Percentiles rank a stretch among this genome's conserved stretches.
Evolutionary conservation across 2,797 vertebrate genomes (phyloP).

Genomic region (Parauchenoglanis ngamensis): DNA sequence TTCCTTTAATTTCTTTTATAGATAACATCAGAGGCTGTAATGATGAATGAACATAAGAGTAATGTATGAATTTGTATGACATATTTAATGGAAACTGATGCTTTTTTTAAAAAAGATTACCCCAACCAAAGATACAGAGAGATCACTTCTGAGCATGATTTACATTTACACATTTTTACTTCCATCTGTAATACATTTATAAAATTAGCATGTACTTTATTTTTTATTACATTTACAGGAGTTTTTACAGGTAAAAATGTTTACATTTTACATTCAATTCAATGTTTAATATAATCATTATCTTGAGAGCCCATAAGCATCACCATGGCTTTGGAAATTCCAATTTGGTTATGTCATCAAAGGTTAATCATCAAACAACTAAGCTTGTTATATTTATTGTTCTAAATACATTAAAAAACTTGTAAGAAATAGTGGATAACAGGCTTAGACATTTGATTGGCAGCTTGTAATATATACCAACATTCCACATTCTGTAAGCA

Average conservation of each 20-base stretch:
- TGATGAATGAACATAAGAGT: slow-evolving; percentile 26
- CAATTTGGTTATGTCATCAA: background rate
- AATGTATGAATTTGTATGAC: slow-evolving; percentile 15
- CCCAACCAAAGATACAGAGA: slow-evolving; percentile 47
- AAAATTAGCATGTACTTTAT: slow-evolving; percentile 22
- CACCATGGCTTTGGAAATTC: background rate
- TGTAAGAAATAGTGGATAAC: background rate
- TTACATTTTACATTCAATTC: slow-evolving; percentile 34
- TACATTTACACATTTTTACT: slow-evolving; percentile 38
- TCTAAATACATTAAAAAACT: background rate
- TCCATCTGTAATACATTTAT: slow-evolving; percentile 20
- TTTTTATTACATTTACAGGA: slow-evolving; percentile 41
- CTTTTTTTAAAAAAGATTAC: slow-evolving; percentile 10
- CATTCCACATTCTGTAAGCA: slow-evolving; percentile 15
- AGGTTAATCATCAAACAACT: background rate
- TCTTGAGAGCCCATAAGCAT: background rate
- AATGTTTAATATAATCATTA: slow-evolving; percentile 11
- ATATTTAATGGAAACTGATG: slow-evolving; percentile 25
- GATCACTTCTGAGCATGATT: slow-evolving; percentile 37
- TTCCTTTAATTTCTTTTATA: slow-evolving; percentile 27
- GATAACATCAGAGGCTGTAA: slow-evolving; percentile 23
- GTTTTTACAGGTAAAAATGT: slow-evolving; percentile 29
- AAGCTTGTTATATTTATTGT: background rate
- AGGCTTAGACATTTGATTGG: background rate
- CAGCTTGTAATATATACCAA: slow-evolving; percentile 9